Conservation (phyloP, 2,113 vertebrate species). For the Thryonomys swinderianus region DNA sequence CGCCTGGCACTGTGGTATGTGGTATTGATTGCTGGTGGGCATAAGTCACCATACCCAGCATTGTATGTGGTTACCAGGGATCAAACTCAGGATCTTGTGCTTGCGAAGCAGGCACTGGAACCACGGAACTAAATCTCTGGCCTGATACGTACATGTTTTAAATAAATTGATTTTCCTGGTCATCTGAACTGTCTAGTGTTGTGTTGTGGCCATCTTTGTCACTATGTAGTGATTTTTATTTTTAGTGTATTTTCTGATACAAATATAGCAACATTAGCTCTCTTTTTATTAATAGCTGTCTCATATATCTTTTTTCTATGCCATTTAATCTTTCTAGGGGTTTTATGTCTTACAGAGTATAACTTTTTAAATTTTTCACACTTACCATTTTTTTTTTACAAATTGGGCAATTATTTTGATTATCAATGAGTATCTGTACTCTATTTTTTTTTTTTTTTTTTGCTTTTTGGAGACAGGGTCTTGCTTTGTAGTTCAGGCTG, state of each 20-base stretch:
- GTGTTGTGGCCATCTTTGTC: not conserved
- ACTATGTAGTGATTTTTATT: slow-evolving; percentile 11
- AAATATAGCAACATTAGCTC: not conserved
- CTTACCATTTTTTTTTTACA: not conserved
- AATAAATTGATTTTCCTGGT: slow-evolving; percentile 2
- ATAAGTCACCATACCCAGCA: no score
- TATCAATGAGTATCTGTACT: not conserved
- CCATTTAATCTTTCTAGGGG: not conserved
- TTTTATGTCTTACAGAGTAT: not conserved
- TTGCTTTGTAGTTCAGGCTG: no score
- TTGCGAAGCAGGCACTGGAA: no score
- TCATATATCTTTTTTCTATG: not conserved
- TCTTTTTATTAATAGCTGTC: not conserved
- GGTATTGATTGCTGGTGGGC: no score
- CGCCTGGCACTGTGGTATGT: no score
- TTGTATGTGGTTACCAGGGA: no score
- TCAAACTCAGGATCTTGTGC: no score
- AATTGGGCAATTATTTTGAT: slow-evolving; percentile 27
- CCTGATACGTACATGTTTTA: not conserved
- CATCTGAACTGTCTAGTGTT: no score
- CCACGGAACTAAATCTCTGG: no score
- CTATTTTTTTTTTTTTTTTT: slow-evolving; percentile 13
- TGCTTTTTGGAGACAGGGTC: no score
- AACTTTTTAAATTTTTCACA: not conserved
- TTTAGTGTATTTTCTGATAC: not conserved